Percentiles rank a stretch among this genome's conserved stretches.
phyloP scores from a whole-genome alignment of 2,113 vertebrate species.

The Oncorhynchus masou region DNA sequence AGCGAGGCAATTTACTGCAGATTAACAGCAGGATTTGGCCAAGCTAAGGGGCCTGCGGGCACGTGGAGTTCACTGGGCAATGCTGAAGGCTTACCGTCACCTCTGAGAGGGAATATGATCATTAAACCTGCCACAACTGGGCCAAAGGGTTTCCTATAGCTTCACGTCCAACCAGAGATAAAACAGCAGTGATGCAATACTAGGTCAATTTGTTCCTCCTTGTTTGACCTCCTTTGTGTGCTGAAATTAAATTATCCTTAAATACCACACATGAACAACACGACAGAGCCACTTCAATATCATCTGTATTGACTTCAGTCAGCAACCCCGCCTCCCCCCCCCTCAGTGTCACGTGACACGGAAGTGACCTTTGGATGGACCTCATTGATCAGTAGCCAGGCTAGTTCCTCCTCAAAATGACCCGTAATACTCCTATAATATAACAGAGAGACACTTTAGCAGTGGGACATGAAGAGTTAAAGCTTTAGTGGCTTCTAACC shows the following conservation, averaged over 20 bases:
- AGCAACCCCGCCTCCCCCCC: not conserved
- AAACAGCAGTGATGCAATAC: slow-evolving; percentile 46
- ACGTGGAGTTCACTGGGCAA: slow-evolving; percentile 15
- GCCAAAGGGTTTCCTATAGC: slow-evolving; percentile 48
- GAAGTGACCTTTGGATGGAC: not conserved
- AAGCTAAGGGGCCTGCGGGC: slow-evolving; percentile 22
- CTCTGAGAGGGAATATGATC: slow-evolving; percentile 32
- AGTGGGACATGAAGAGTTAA: slow-evolving; percentile 43
- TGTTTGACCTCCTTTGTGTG: slow-evolving; percentile 68
- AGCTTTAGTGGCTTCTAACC: slow-evolving; percentile 53
- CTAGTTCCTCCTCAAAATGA: slow-evolving; percentile 1
- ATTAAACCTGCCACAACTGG: slow-evolving; percentile 46
- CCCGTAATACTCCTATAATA: not conserved
- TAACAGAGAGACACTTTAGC: not conserved
- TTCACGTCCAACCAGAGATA: slow-evolving; percentile 59
- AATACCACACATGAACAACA: slow-evolving; percentile 32
- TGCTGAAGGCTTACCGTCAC: slow-evolving; percentile 17
- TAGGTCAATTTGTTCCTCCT: slow-evolving; percentile 67
- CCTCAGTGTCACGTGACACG: not conserved
- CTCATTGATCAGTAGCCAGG: not conserved
- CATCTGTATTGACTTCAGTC: slow-evolving; percentile 22
- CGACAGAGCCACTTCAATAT: slow-evolving; percentile 43
- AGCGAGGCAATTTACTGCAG: slow-evolving; percentile 52
- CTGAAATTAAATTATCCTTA: slow-evolving; percentile 69
- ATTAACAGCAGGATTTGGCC: slow-evolving; percentile 47